Conservation (phyloP, 2,888 invertebrate genomes). For the Hirudinaria manillensis region DNA sequence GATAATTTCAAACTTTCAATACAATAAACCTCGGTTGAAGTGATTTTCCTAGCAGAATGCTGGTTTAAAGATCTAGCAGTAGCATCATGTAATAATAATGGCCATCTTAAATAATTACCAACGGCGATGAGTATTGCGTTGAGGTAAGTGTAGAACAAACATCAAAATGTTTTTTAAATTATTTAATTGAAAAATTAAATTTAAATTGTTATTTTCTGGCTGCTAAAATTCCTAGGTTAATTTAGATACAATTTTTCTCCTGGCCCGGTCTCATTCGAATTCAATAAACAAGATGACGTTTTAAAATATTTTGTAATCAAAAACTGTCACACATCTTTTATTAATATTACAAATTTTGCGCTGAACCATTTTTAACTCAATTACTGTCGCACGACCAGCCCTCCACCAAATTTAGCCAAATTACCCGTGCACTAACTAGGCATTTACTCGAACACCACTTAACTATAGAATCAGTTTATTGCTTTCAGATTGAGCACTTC, state of each 20-base stretch:
- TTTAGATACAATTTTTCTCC: neutral
- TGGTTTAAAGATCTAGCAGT: conserved; percentile 5
- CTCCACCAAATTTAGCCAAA: no score
- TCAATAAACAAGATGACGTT: conserved; percentile 6
- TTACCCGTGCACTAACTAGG: no score
- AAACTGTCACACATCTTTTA: no score
- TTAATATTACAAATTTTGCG: no score
- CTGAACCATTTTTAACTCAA: no score
- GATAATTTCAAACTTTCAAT: neutral
- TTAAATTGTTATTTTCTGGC: neutral
- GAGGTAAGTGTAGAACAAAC: conserved; percentile 1
- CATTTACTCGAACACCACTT: no score
- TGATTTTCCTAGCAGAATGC: neutral
- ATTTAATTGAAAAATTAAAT: neutral
- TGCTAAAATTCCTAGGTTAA: neutral
- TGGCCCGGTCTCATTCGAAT: neutral
- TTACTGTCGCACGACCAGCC: no score
- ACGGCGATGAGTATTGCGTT: neutral
- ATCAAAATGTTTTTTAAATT: neutral
- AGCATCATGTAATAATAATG: conserved; percentile 4
- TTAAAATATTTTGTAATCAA: conserved; percentile 2
- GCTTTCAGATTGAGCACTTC: no score
- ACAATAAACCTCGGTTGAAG: neutral
- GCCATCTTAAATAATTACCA: conserved; percentile 6
- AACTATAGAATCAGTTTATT: no score